Percentiles rank a stretch among this genome's conserved stretches.
These are phyloP conservation scores for Willisornis vidua DNA, from an alignment of 2,113 vertebrate genomes.

Conservation along the genomic window DNA sequence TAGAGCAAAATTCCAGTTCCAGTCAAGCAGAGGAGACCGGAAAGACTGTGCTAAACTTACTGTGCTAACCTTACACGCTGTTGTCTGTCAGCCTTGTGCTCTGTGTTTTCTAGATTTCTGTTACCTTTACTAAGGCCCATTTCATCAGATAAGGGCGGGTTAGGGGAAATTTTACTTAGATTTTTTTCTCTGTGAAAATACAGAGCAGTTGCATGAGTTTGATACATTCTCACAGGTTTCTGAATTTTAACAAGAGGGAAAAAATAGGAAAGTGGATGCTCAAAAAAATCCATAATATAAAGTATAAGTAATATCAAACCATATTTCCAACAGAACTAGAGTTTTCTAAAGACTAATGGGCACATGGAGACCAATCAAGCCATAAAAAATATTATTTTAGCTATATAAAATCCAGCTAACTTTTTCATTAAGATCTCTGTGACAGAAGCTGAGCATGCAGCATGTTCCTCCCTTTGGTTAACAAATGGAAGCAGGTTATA, in stretches of 20 bases:
- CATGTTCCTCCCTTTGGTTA: background rate
- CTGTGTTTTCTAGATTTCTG: background rate
- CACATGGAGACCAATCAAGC: background rate
- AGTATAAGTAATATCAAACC: background rate
- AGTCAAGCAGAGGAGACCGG: background rate
- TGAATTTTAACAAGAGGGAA: background rate
- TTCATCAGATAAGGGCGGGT: background rate
- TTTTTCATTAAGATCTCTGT: background rate
- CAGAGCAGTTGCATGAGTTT: background rate
- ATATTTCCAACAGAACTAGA: background rate
- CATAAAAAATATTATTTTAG: background rate
- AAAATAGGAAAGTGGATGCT: background rate
- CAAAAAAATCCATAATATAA: background rate
- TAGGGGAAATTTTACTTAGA: background rate
- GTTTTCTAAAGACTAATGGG: background rate
- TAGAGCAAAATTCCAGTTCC: background rate
- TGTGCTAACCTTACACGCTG: rapidly evolving
- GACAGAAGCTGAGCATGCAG: background rate
- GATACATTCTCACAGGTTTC: background rate
- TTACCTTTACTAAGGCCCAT: background rate
- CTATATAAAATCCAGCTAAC: background rate
- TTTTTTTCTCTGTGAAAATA: background rate
- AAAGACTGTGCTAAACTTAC: background rate
- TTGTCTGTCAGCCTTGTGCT: background rate
- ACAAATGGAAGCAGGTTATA: background rate